Percentiles rank a stretch among this genome's conserved stretches.
Evolutionary conservation across 2,797 vertebrate species (phyloP).

Genomic region (Trematomus bernacchii): DNA sequence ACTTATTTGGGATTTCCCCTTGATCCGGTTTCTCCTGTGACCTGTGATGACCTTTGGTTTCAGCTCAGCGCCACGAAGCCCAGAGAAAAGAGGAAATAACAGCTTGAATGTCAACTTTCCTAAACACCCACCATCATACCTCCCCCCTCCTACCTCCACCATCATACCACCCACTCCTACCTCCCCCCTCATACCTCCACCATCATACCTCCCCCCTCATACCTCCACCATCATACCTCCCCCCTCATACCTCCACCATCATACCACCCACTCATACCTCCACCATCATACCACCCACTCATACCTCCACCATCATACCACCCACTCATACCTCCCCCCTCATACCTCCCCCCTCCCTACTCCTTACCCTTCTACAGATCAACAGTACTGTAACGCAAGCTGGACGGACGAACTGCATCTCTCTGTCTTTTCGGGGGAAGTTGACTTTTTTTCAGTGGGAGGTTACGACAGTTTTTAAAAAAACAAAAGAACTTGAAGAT

Average conservation of each 20-base stretch:
- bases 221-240: too few relatives aligned
- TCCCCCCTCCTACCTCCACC: background rate
- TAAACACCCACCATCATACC: background rate
- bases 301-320: background rate
- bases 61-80: conserved; percentile 7
- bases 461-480: conserved; percentile 12
- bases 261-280: too few relatives aligned
- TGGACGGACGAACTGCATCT: conserved; percentile 16
- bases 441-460: conserved; percentile 17
- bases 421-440: conserved; percentile 3
- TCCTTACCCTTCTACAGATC: conserved; percentile 28
- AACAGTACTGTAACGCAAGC: conserved; percentile 57
- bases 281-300: too few relatives aligned
- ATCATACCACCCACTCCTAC: too few relatives aligned
- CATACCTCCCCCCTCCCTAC: background rate
- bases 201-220: too few relatives aligned
- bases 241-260: too few relatives aligned
- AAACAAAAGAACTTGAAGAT: conserved; percentile 22
- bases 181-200: background rate
- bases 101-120: conserved; percentile 30
- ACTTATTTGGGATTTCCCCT: background rate
- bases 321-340: background rate
- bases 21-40: background rate
- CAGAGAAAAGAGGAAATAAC: conserved; percentile 18
- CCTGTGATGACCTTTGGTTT: conserved; percentile 15